A percentile compares a stretch with the other conserved stretches of the same genome.
These are phyloP conservation scores for Ptilodon capucinus DNA, from an alignment of 2,888 invertebrate genomes.

Conservation along the genomic window DNA sequence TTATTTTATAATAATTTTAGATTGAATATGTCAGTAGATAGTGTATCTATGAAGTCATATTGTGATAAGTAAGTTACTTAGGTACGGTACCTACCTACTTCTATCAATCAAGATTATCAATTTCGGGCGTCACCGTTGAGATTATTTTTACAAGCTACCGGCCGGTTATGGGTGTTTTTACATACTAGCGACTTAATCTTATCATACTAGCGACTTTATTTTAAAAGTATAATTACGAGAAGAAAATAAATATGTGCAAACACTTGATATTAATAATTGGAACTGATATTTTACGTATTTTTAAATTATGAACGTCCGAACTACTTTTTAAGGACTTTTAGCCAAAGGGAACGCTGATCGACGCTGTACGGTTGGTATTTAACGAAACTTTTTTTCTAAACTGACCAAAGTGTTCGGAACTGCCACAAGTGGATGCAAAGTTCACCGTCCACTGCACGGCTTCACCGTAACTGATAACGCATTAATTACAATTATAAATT, in stretches of 20 bases:
- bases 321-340: slow-evolving; percentile 29
- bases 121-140: background rate
- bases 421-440: slow-evolving; percentile 56
- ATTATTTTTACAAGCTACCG: slow-evolving; percentile 3
- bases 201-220: background rate
- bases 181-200: background rate
- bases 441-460: slow-evolving; percentile 53
- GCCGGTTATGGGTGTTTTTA: background rate
- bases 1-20: no score
- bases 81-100: background rate
- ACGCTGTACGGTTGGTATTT: background rate
- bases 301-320: slow-evolving; percentile 2
- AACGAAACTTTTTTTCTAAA: background rate
- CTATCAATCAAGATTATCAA: background rate
- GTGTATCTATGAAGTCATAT: background rate
- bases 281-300: background rate
- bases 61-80: background rate
- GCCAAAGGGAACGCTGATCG: slow-evolving; percentile 8
- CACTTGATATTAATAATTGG: background rate
- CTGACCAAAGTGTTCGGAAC: background rate
- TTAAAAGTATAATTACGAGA: background rate
- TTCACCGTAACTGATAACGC: slow-evolving; percentile 64
- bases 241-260: background rate
- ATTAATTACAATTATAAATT: slow-evolving; percentile 78
- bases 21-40: no score